Conservation (phyloP, 2,797 vertebrate genomes). For the Spondyliosoma cantharus region DNA sequence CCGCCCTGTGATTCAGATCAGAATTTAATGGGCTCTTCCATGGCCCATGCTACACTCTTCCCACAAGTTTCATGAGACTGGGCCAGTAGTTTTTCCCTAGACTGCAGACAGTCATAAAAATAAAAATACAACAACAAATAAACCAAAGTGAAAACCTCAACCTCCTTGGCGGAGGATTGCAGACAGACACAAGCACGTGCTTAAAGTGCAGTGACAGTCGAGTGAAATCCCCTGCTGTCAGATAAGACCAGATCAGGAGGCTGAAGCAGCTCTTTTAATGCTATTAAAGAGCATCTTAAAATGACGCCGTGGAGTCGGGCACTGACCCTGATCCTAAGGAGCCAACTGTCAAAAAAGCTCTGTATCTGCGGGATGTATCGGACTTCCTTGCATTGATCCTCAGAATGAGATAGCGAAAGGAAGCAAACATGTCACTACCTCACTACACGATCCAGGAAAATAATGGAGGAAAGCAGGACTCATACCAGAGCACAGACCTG, state of each 20-base stretch:
- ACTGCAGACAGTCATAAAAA: not conserved
- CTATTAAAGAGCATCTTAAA: slow-evolving; percentile 79
- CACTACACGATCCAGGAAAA: slow-evolving; percentile 35
- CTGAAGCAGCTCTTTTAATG: slow-evolving; percentile 75
- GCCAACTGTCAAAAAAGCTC: slow-evolving; percentile 58
- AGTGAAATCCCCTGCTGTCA: slow-evolving; percentile 77
- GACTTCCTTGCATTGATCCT: slow-evolving; percentile 42
- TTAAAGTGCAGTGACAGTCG: slow-evolving; percentile 50
- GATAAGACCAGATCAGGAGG: slow-evolving; percentile 80
- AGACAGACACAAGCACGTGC: slow-evolving; percentile 55
- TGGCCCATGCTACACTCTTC: too few species aligned
- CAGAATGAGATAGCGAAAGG: slow-evolving; percentile 34
- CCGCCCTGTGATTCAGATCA: too few species aligned
- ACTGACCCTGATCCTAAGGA: slow-evolving; percentile 67
- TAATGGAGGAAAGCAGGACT: slow-evolving; percentile 32
- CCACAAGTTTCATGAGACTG: too few species aligned
- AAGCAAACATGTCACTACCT: slow-evolving; percentile 49
- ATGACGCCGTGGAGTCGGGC: slow-evolving; percentile 66
- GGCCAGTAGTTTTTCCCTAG: too few species aligned
- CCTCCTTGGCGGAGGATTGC: not conserved
- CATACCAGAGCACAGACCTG: slow-evolving; percentile 45
- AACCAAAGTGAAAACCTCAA: too few species aligned
- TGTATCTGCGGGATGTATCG: slow-evolving; percentile 50
- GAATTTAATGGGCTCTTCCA: too few species aligned
- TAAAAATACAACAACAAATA: too few species aligned